Base-by-base conservation (phyloP, 1,140 invertebrate species). In the Dreissena rostriformis region DNA sequence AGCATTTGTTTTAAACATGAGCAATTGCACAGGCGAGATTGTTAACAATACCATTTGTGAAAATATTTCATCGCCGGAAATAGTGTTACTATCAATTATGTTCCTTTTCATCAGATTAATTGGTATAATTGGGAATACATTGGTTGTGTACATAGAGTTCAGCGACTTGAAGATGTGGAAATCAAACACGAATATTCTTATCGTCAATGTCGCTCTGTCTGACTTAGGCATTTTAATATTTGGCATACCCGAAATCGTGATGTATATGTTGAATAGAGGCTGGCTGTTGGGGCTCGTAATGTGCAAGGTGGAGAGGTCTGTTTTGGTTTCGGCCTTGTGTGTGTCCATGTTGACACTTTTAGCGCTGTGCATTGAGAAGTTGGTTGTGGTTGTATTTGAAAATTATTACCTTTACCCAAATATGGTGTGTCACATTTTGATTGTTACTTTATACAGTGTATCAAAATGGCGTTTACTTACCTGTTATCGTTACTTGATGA, bases 341-440 rank as follows among this genome's bases (percentile, higher is more conserved):
- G 86, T 89, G 0, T 94, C 93, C 19, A 91, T 94, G 8, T 87
- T 94, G 81, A 94, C 93, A 0, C 76, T 94, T 17, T 76, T 93
- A 26, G 88, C 91, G 19, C 88, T 94, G 5, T 93, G 92, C 67
- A 88, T 94, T 66, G 93, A 94, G 88, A 92, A 93, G 93, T 94
- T 86, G 90, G 92, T 71, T n/a, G n/a, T n/a, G n/a, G n/a, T n/a
- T n/a, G n/a, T n/a, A n/a, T n/a, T n/a, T n/a, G n/a, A n/a, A n/a
- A n/a, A n/a, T n/a, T n/a, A n/a, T n/a, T n/a, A n/a, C n/a, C n/a
- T n/a, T n/a, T n/a, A n/a, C n/a, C n/a, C n/a, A n/a, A n/a, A n/a
- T n/a, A n/a, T n/a, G n/a, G n/a, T n/a, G n/a, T n/a, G n/a, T n/a
- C n/a, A n/a, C n/a, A n/a, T n/a, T n/a, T n/a, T n/a, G n/a, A n/a